phyloP scores from a whole-genome alignment of 2,797 vertebrate genomes.

The Microctenopoma stevenorrisi region DNA sequence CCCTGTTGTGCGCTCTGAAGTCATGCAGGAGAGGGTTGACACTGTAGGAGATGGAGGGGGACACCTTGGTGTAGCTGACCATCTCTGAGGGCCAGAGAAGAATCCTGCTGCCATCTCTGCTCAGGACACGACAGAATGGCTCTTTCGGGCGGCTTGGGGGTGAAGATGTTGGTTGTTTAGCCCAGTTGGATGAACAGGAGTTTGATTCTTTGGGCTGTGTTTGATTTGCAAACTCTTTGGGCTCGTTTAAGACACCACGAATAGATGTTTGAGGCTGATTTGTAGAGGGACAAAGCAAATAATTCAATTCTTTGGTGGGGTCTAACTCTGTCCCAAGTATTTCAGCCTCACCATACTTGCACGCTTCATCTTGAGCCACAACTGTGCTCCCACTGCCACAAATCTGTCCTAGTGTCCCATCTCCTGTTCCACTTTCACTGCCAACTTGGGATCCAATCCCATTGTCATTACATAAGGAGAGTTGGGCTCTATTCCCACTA shows the following conservation, averaged over 20 bases:
- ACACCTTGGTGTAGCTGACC: slow-evolving; percentile 86
- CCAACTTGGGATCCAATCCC: slow-evolving; percentile 39
- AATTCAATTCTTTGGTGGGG: neutral
- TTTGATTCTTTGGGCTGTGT: slow-evolving; percentile 33
- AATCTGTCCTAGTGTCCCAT: slow-evolving; percentile 21
- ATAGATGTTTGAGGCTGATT: slow-evolving; percentile 14
- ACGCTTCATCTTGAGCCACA: slow-evolving; percentile 8
- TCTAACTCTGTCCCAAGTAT: neutral
- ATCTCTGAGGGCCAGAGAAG: slow-evolving; percentile 94
- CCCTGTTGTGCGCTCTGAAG: slow-evolving; percentile 74
- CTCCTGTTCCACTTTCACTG: slow-evolving; percentile 39
- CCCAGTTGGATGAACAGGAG: neutral
- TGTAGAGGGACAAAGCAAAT: neutral
- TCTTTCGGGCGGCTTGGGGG: slow-evolving; percentile 60
- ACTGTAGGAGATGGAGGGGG: slow-evolving; percentile 89
- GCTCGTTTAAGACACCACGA: slow-evolving; percentile 20
- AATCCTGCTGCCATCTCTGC: slow-evolving; percentile 84
- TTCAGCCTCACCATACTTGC: slow-evolving; percentile 1
- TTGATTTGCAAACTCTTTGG: slow-evolving; percentile 36
- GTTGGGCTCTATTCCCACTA: slow-evolving; percentile 47
- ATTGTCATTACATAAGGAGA: slow-evolving; percentile 50
- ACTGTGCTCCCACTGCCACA: slow-evolving; percentile 21
- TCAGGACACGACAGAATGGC: slow-evolving; percentile 85
- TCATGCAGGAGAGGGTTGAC: slow-evolving; percentile 91
- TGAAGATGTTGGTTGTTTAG: neutral